These are phyloP conservation scores for Heterohyrax brucei DNA, from an alignment of 2,797 vertebrate species.

Conservation along the genomic window DNA sequence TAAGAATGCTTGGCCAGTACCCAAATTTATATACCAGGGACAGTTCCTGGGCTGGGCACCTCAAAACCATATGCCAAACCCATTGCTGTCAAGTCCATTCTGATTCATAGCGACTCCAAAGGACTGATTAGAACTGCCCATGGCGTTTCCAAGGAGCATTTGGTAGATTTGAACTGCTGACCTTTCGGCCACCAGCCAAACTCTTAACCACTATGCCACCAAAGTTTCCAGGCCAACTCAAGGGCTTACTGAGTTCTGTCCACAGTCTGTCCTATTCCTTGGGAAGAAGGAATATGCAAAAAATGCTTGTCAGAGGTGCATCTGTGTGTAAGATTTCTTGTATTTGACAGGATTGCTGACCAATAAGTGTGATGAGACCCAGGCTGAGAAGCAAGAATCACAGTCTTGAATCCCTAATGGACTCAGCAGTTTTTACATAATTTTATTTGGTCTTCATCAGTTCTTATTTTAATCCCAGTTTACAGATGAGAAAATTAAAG, in stretches of 20 bases:
- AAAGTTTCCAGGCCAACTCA: neutral
- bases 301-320: neutral
- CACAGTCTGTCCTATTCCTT: slow-evolving; percentile 1
- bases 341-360: neutral
- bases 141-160: no score
- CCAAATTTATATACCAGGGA: neutral
- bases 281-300: neutral
- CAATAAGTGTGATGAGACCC: neutral
- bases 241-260: slow-evolving; percentile 12
- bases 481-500: slow-evolving; percentile 52
- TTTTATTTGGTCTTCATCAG: neutral
- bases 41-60: neutral
- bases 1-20: neutral
- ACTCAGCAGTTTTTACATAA: neutral
- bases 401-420: neutral
- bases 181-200: no score
- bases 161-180: no score
- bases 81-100: no score
- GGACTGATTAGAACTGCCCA: no score
- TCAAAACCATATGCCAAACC: no score
- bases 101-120: no score
- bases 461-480: slow-evolving; percentile 54
- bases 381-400: neutral
- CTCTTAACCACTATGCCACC: no score
- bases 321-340: neutral